These are phyloP conservation scores for Nephila pilipes DNA, from an alignment of 1,140 invertebrate species.

Conservation along the genomic window DNA sequence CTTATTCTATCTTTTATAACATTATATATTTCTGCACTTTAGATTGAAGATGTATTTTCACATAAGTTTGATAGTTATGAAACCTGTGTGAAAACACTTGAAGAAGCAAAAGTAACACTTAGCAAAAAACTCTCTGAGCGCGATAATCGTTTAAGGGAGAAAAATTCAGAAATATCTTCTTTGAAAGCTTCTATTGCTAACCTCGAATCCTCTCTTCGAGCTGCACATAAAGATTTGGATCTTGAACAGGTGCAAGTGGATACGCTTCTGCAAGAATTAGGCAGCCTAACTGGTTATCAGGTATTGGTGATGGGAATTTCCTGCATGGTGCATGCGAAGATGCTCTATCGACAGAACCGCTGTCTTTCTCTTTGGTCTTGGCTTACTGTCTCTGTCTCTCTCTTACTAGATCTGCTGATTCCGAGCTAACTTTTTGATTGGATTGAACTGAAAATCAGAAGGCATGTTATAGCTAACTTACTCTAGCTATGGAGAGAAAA, in stretches of 20 bases:
- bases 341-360: not conserved
- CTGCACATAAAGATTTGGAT: constrained; percentile 44
- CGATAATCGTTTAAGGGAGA: constrained; percentile 58
- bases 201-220: constrained; percentile 51
- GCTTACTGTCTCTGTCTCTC: not conserved
- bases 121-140: constrained; percentile 6
- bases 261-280: constrained; percentile 49
- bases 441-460: not conserved
- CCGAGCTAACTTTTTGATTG: not conserved
- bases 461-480: not conserved
- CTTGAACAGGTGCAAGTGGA: constrained; percentile 68
- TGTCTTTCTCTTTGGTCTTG: not conserved
- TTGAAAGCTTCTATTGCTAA: constrained; percentile 21
- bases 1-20: too few species aligned
- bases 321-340: constrained; percentile 57
- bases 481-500: not conserved
- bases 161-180: constrained; percentile 45
- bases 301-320: constrained; percentile 64
- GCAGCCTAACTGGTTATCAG: constrained; percentile 70
- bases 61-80: constrained; percentile 25
- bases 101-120: not conserved
- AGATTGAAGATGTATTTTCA: not conserved
- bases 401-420: not conserved
- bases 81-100: constrained; percentile 22
- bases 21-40: not conserved